Evolutionary conservation across 2,888 invertebrate genomes (phyloP).

Genomic region (Ferdinandea cuprea): DNA sequence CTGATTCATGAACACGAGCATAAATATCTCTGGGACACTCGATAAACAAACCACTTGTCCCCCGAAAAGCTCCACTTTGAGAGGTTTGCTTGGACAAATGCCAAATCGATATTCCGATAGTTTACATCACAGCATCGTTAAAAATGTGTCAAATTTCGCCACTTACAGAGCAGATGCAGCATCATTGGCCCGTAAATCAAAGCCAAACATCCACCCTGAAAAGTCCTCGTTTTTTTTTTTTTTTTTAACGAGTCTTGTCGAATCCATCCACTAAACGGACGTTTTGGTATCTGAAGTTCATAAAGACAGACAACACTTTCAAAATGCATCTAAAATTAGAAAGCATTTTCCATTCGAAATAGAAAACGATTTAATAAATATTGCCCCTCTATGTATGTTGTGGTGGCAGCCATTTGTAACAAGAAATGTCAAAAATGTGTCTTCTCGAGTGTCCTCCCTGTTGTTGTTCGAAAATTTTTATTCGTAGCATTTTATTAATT

Average conservation of each 20-base stretch:
- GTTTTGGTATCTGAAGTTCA: too few relatives aligned
- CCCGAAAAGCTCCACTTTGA: neutral
- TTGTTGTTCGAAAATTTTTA: conserved; percentile 12
- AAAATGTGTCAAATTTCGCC: neutral
- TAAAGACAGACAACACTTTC: too few relatives aligned
- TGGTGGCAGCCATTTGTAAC: conserved; percentile 70
- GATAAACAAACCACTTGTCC: neutral
- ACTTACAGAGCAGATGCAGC: neutral
- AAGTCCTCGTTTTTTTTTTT: neutral
- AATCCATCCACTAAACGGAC: too few relatives aligned
- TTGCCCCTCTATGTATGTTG: conserved; percentile 13
- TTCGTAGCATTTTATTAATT: neutral
- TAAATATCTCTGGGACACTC: too few relatives aligned
- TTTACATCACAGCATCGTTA: conserved; percentile 1
- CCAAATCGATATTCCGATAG: conserved; percentile 25
- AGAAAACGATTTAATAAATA: conserved; percentile 14
- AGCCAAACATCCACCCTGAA: neutral
- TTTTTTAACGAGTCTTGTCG: too few relatives aligned
- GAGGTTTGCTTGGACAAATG: neutral
- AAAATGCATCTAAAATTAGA: conserved; percentile 4
- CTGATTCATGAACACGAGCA: too few relatives aligned
- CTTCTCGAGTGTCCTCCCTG: conserved; percentile 11
- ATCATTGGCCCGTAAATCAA: neutral
- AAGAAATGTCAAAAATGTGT: conserved; percentile 59
- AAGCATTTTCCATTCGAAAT: conserved; percentile 14